Evolutionary conservation across 2,113 vertebrate species (phyloP).

Genomic region (Colossoma macropomum): DNA sequence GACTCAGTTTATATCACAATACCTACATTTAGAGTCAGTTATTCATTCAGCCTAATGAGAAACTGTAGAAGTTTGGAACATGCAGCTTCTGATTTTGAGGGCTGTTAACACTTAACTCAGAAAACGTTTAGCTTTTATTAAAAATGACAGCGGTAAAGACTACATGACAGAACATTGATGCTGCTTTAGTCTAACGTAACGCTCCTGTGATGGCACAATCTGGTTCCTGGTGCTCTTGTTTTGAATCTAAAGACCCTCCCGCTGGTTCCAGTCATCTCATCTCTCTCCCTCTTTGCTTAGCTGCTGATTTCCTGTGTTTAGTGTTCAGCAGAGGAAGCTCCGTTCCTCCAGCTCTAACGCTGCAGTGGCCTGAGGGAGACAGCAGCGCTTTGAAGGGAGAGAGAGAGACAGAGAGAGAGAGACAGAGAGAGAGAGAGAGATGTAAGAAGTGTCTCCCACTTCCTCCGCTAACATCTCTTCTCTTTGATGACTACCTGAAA

Average conservation of each 20-base stretch:
- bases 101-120: too few relatives aligned
- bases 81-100: too few relatives aligned
- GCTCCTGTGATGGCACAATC: background rate
- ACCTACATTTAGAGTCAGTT: too few relatives aligned
- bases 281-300: background rate
- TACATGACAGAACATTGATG: background rate
- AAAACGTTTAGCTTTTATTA: background rate
- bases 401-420: background rate
- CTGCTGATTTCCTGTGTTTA: background rate
- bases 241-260: background rate
- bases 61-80: too few relatives aligned
- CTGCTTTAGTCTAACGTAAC: background rate
- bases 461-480: constrained; percentile 17
- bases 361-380: background rate
- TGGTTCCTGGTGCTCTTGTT: background rate
- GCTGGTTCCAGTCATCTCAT: background rate
- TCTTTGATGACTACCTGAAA: constrained; percentile 41
- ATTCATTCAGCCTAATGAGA: too few relatives aligned
- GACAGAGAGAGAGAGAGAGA: background rate
- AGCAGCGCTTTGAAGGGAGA: constrained; percentile 24
- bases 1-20: too few relatives aligned
- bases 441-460: background rate
- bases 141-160: background rate
- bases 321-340: background rate
- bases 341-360: background rate